These are phyloP conservation scores for Phoenoteleia sp. DNA, from an alignment of 2,888 invertebrate genomes.

Conservation along the genomic window DNA sequence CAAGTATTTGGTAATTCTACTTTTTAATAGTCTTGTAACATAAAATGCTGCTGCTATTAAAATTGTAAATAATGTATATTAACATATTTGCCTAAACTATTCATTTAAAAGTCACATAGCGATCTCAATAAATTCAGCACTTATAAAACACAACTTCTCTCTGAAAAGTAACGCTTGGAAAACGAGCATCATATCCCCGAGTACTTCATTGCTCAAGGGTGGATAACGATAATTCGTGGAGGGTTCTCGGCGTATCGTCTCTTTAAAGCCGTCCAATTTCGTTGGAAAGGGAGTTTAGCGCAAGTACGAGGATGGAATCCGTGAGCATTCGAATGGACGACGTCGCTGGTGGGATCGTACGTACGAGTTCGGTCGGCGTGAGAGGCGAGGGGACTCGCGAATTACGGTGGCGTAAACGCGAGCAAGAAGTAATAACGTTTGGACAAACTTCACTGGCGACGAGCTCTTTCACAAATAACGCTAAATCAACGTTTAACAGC, in stretches of 20 bases:
- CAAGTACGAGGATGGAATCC: constrained; percentile 71
- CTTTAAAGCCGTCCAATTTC: constrained; percentile 79
- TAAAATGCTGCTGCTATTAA: neutral
- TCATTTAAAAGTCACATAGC: constrained; percentile 8
- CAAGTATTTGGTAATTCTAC: no score
- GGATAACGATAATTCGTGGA: constrained; percentile 72
- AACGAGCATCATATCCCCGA: constrained; percentile 74
- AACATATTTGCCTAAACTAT: constrained; percentile 13
- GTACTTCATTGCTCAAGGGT: constrained; percentile 75
- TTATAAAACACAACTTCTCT: constrained; percentile 26
- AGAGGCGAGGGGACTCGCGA: constrained; percentile 51
- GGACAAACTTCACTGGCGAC: constrained; percentile 66
- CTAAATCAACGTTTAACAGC: constrained; percentile 65
- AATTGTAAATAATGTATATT: neutral
- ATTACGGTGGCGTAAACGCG: constrained; percentile 78
- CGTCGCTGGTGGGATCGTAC: constrained; percentile 56
- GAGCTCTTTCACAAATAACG: constrained; percentile 62
- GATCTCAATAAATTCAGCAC: constrained; percentile 27
- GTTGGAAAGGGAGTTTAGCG: constrained; percentile 74
- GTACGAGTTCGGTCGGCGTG: constrained; percentile 50
- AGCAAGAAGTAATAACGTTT: constrained; percentile 82
- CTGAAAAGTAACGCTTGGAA: constrained; percentile 33
- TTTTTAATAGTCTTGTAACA: no score
- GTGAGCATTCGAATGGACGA: constrained; percentile 68
- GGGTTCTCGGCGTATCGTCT: constrained; percentile 73